Base-by-base conservation (phyloP, 2,888 invertebrate genomes). In the Tribolium freemani region DNA sequence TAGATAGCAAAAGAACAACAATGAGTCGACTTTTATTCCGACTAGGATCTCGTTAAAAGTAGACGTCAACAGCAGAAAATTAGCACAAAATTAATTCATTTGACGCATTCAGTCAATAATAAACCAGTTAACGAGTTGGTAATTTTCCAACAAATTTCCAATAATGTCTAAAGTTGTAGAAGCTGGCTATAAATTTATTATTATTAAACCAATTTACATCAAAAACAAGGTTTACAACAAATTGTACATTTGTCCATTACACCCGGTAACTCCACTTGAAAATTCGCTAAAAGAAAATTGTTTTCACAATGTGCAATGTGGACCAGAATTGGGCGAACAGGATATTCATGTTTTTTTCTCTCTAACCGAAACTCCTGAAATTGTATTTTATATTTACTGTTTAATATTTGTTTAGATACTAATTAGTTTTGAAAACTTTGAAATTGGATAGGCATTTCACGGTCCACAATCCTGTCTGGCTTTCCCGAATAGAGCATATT, bases 321-420 rank as follows among this genome's bases (percentile, higher is more conserved):
- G 31, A 21, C 16, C 30, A 11, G 11, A 30, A 56, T 31, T 1
- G 38, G 38, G 9, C 8, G 38, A 38, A n/a, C 11, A 13, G 26
- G 54, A 13, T 8, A 10, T 9, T 26, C 9, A n/a, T 5, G n/a
- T 9, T 58, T 58, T 58, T 45, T 58, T 21, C 45, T 3, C 16
- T 38, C 11, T 20, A 45, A 31, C 38, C 54, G 11, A 30, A 8
- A 8, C 57, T 21, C 5, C 8, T 16, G 21, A 45, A 58, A 58
- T 58, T 45, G 44, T 20, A 58, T 45, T 58, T 56, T 58, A 58
- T 58, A 58, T 60, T 60, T 60, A 48, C 60, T 10, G 46, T 63
- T 63, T 63, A 31, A 63, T 63, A 63, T 63, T 63, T 63, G 63
- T 63, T 44, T 51, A 51, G 50, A 13, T 51, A 51, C 38, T 63